Evolutionary conservation across 2,797 vertebrate genomes (phyloP).

Genomic region (Aeoliscus strigatus): DNA sequence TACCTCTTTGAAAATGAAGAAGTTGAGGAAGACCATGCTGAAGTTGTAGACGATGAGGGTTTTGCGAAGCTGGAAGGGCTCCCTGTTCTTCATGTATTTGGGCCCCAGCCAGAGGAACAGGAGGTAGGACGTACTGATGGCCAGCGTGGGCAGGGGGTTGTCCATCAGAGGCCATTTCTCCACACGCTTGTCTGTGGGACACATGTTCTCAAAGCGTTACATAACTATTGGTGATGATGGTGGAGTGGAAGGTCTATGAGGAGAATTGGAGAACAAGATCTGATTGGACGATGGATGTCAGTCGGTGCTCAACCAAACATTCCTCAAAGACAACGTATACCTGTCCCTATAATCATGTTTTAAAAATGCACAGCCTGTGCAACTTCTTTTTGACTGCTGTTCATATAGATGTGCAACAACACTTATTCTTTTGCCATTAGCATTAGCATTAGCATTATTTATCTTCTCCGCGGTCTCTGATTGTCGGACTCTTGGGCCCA

Average conservation of each 20-base stretch:
- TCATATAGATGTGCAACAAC: too few relatives aligned
- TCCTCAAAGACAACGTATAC: too few relatives aligned
- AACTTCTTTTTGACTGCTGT: too few relatives aligned
- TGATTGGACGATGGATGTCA: too few relatives aligned
- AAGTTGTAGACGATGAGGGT: slow-evolving; percentile 96
- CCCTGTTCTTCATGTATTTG: slow-evolving; percentile 94
- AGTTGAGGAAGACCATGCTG: slow-evolving; percentile 97
- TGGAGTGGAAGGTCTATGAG: too few relatives aligned
- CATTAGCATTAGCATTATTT: too few relatives aligned
- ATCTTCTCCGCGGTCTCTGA: too few relatives aligned
- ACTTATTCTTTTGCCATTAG: too few relatives aligned
- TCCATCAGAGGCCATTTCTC: slow-evolving; percentile 97
- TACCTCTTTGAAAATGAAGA: slow-evolving; percentile 99
- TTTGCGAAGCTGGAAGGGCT: slow-evolving; percentile 92
- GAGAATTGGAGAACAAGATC: not conserved
- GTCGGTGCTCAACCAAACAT: too few relatives aligned
- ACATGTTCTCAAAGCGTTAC: slow-evolving; percentile 33
- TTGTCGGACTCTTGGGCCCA: too few relatives aligned
- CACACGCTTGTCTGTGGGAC: slow-evolving; percentile 89
- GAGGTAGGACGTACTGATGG: slow-evolving; percentile 93
- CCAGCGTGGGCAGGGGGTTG: slow-evolving; percentile 89
- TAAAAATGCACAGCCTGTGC: too few relatives aligned
- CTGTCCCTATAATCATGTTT: too few relatives aligned
- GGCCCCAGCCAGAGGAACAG: slow-evolving; percentile 96
- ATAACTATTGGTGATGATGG: slow-evolving; percentile 12